Base-by-base conservation (phyloP, 2,797 vertebrate species). In the Poeciliopsis infans region DNA sequence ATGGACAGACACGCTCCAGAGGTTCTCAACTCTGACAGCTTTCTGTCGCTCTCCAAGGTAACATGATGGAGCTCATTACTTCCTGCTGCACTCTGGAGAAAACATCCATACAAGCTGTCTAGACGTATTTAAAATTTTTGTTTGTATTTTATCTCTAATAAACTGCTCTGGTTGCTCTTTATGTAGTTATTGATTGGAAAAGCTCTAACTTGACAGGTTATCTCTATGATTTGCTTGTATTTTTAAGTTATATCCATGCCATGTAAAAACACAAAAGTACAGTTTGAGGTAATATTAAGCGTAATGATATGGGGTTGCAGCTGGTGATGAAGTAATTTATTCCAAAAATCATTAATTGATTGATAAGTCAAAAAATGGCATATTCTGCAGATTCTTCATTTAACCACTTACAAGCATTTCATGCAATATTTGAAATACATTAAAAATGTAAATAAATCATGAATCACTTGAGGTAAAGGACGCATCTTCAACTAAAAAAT, bases 1-100 rank as follows among this genome's bases (percentile, higher is more conserved):
- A 99, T 99, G 97, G 98, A 99, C 91, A 93, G 97, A 75, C 97
- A 99, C 55, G 98, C 96, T 7, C 97, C 97, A 10, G 97, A 99
- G 36, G 97, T 99, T 43, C 94, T 99, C 53, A 95, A 94, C 72
- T 98, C 98, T 0, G 97, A 99, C 13, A 97, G 97, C 36, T 99
- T 99, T 90, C 95, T 99, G 0, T 88, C 95, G 0, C 96, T 99
- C 28, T 99, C 98, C 41, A 99, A 99, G 98, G 98, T 99, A 87
- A 83, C 81, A 43, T 15, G 70, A 55, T 23, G 39, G 33, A 45
- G 2, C 3, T 61, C 28, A 61, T 61, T 61, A 16, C 28, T 18
- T 7, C 1, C 31, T 61, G 28, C 31, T 61, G 13, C 6, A 18
- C 6, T 61, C n/a, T 15, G 18, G 15, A 64, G 1, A 36, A 64